Evolutionary conservation across 1,140 invertebrate genomes (phyloP), one percentile per base, ranked within the genome.

Genomic region (Tribolium castaneum): DNA sequence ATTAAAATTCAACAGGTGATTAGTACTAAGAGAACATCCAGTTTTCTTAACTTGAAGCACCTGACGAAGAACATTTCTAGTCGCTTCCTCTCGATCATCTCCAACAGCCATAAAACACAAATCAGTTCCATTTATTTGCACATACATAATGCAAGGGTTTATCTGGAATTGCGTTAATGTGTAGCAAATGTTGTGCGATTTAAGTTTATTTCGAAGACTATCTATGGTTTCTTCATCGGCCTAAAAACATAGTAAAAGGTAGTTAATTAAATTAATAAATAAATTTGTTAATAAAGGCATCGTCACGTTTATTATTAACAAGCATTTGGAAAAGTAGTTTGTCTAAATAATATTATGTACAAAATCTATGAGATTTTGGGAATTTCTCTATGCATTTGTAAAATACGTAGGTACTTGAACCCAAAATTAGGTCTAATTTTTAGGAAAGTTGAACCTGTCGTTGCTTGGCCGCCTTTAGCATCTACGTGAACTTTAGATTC

Each of bases 101-200:
- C 39, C 75, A 16, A 13, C n/a, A 10, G 9, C 59, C 59, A 76
- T 70, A 25, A 76, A 35, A 30, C 10, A 13, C 10, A 51, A 50
- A 76, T 76, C 51, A 5, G 75, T 76, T 3, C 13, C 59, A n/a
- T 12, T 14, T 7, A 76, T 51, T 70, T 51, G 34, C 1, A 70
- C 14, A 25, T 30, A 51, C 45, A 76, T 25, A 5, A 76, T 39
- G 12, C n/a, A 70, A 51, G 75, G 75, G 3, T 51, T 5, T 0
- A 6, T 51, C 13, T 76, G 75, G 13, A 76, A 52, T 14, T 49
- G 12, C 6, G 51, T 70, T n/a, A 76, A 6, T 4, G 10, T 22
- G 66, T 70, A 70, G 6, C 9, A 6, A 4, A 70, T 10, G 10
- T 59, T 59, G 19, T 76, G 4, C 9, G 12, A 6, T 12, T 5